Evolutionary conservation across 2,113 vertebrate species (phyloP), one percentile per base, ranked within the genome.

Genomic region (Todiramphus chloris): DNA sequence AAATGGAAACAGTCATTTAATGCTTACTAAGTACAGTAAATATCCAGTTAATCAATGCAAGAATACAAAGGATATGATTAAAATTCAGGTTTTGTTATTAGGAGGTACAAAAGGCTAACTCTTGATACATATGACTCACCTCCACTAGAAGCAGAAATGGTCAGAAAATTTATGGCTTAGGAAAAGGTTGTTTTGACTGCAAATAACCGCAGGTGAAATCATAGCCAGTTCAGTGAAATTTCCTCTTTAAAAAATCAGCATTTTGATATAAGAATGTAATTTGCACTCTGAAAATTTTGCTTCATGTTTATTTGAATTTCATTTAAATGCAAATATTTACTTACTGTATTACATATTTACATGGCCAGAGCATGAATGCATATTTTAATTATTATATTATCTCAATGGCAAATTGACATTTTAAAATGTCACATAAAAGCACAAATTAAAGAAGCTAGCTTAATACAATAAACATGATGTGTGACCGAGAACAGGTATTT

Each of bases 281-380:
- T 43, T 75, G 17, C 11, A 80, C 67, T 67, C 66, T 35, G 67
- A 77, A 80, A 67, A 18, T 14, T 64, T 79, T 75, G 17, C 13
- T 87, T 79, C 43, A 17, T 35, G 13, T 76, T 89, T 87, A 44
- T 76, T 91, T 87, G 25, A 73, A 31, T 90, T 94, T 83, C 17
- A 59, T 90, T 89, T 80, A 55, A 94, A 90, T 77, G 75, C n/a
- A 91, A 95, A 69, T 84, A 66, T 95, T 97, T 94, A 78, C 78
- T 79, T 59, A 70, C 11, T 68, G 51, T 17, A 39, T 75, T 89
- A 39, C 4, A 41, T 72, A 78, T 82, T 92, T 91, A 37, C 43
- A 56, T 69, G 53, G 44, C 76, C 59, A 73, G 33, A 75, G n/a
- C 39, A 50, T 37, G 23, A 75, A 72, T 64, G 43, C 19, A 21